Evolutionary conservation across 1,140 invertebrate species (phyloP).

Genomic region (Euglossa dilemma): DNA sequence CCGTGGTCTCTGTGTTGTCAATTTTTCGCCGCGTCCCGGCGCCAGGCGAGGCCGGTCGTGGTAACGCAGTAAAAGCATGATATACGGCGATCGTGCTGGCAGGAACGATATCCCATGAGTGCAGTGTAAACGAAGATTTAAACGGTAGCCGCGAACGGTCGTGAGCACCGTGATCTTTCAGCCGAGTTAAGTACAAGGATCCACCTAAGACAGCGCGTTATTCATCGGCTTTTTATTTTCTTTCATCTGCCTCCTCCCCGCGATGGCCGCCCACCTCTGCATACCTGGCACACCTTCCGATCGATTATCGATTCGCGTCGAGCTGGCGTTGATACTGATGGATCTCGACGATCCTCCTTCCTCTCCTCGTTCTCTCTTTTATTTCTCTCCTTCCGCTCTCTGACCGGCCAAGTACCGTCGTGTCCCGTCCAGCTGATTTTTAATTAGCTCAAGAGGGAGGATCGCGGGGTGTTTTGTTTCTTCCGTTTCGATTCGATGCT

Average conservation of each 20-base stretch:
- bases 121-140: constrained; percentile 49
- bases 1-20: background rate
- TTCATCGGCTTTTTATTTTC: constrained; percentile 43
- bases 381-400: background rate
- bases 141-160: constrained; percentile 53
- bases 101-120: background rate
- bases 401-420: background rate
- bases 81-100: constrained; percentile 26
- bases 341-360: constrained; percentile 14
- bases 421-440: background rate
- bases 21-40: constrained; percentile 9
- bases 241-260: background rate
- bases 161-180: constrained; percentile 38
- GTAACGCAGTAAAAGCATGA: constrained; percentile 23
- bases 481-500: background rate
- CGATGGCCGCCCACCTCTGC: constrained; percentile 35
- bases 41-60: background rate
- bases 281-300: constrained; percentile 57
- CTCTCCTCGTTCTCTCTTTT: background rate
- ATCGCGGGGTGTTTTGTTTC: background rate
- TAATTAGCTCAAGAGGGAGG: constrained; percentile 1
- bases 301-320: constrained; percentile 52
- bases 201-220: constrained; percentile 29
- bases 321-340: constrained; percentile 43
- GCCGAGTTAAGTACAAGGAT: constrained; percentile 30